These are phyloP conservation scores for Pangasius djambal DNA, from an alignment of 2,797 vertebrate genomes.

Conservation along the genomic window DNA sequence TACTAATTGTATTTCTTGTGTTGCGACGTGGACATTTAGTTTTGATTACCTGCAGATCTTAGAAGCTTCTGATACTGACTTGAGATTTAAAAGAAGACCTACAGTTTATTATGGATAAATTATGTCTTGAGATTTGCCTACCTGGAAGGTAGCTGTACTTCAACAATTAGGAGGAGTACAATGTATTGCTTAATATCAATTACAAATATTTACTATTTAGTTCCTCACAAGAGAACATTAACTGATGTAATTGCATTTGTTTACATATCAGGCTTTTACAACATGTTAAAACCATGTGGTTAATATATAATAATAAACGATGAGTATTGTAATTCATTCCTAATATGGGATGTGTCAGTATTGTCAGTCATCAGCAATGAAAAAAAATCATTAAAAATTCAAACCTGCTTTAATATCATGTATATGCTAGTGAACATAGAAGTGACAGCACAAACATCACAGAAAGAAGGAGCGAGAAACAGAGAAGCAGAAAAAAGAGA, in stretches of 20 bases:
- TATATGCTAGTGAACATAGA: background rate
- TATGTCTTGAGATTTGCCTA: background rate
- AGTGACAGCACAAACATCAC: background rate
- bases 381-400: background rate
- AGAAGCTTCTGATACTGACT: background rate
- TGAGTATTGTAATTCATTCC: background rate
- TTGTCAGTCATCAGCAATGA: background rate
- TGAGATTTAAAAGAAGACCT: background rate
- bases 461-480: background rate
- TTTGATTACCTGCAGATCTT: background rate
- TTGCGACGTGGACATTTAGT: background rate
- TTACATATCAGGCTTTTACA: background rate
- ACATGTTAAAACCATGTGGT: background rate
- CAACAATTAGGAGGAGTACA: background rate
- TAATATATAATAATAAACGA: background rate
- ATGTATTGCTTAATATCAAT: background rate
- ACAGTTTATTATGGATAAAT: constrained; percentile 11
- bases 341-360: background rate
- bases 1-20: background rate
- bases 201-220: background rate
- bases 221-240: background rate
- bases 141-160: background rate
- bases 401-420: constrained; percentile 10
- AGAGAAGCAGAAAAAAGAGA: background rate
- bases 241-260: background rate